Conservation (phyloP, 2,113 vertebrate genomes). For the Chlamydotis undulata region DNA sequence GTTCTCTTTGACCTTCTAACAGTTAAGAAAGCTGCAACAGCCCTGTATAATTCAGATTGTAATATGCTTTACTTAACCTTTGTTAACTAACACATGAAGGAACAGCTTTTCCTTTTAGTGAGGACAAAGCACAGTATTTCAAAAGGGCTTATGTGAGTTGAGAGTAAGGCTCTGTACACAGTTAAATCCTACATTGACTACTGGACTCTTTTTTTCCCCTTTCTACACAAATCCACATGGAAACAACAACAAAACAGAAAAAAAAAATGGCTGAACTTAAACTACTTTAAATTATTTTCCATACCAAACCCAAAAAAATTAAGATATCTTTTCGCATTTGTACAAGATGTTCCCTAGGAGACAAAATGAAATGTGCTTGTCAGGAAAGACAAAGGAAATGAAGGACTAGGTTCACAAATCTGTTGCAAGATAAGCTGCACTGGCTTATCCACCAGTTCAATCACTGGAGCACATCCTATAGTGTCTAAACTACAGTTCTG, state of each 20-base stretch:
- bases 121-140: constrained; percentile 55
- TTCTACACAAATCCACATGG: background rate
- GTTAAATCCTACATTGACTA: constrained; percentile 10
- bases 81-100: constrained; percentile 51
- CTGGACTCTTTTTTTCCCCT: background rate
- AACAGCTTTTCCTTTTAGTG: constrained; percentile 44
- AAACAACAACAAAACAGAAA: background rate
- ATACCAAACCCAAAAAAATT: background rate
- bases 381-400: background rate
- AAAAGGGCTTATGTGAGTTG: constrained; percentile 46
- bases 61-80: constrained; percentile 65
- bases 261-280: background rate
- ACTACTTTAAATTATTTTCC: background rate
- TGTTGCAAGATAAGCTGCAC: background rate
- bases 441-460: background rate
- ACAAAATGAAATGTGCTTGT: background rate
- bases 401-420: background rate
- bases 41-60: constrained; percentile 28
- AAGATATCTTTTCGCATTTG: background rate
- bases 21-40: constrained; percentile 42
- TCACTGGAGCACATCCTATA: background rate
- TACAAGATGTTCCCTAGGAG: background rate
- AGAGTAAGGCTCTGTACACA: constrained; percentile 15
- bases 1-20: constrained; percentile 47
- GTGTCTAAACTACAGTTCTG: background rate